Evolutionary conservation across 92 coral and sea anemone species (phyloP).

Genomic region (Phenganax subtilis): DNA sequence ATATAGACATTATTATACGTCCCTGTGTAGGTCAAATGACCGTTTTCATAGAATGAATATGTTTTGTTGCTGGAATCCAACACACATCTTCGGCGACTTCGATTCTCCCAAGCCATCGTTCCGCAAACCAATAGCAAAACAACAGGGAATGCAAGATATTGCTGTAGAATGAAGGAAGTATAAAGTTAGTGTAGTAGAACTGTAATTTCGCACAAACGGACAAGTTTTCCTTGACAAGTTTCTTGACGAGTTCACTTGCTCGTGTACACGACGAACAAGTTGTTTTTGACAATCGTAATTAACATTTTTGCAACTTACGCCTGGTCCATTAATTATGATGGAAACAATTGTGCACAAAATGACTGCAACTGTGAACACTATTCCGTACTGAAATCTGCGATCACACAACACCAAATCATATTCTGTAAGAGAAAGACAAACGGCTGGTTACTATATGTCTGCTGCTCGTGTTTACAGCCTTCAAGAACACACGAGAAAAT

Average conservation of each 20-base stretch:
- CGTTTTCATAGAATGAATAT: constrained; percentile 57
- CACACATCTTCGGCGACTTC: constrained; percentile 70
- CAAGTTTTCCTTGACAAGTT: no score
- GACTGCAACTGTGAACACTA: constrained; percentile 51
- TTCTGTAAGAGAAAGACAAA: constrained; percentile 47
- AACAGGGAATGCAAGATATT: constrained; percentile 66
- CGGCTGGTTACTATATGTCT: no score
- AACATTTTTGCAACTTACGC: constrained; percentile 50
- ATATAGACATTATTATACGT: constrained; percentile 76
- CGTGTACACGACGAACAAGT: neutral
- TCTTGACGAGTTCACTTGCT: no score
- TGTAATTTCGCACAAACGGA: no score
- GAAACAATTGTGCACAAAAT: constrained; percentile 50
- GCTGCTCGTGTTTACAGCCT: neutral
- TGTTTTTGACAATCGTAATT: neutral
- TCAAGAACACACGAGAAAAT: neutral
- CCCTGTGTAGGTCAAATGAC: constrained; percentile 61
- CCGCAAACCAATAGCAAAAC: constrained; percentile 59
- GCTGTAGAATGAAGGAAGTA: constrained; percentile 46
- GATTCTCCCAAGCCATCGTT: constrained; percentile 84
- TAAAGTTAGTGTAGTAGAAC: no score
- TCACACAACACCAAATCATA: constrained; percentile 68
- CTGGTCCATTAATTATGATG: constrained; percentile 56
- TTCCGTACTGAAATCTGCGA: constrained; percentile 66
- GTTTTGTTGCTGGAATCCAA: constrained; percentile 50